Evolutionary conservation across 2,797 vertebrate genomes (phyloP), one percentile per base, ranked within the genome.

Genomic region (Ceyx erithaca): DNA sequence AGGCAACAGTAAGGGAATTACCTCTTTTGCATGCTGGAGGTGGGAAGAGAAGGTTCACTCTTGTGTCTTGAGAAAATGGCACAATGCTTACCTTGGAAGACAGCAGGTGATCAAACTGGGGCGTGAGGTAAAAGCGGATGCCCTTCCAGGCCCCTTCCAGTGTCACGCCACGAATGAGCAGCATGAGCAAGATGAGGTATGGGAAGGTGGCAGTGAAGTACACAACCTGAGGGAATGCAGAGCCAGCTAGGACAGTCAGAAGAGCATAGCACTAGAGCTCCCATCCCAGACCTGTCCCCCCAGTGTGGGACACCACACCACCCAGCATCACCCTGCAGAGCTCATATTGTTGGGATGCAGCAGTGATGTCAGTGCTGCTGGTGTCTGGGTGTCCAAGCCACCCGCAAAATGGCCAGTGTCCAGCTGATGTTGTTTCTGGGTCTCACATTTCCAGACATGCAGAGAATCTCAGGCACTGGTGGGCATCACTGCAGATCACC

Each of bases 171-270:
- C 98, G 98, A 55, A 98, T 92, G 9, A 98, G 95, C 88, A 98
- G 94, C 98, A 98, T 98, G 94, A 98, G 55, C 75, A 98, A 94
- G 93, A 98, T 98, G 96, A 98, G 92, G 87, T 98, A 98, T 0
- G 98, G 98, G 95, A 98, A 98, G 6, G 98, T 98, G 90, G 98
- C 98, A 0, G 98, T 98, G 96, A 98, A 98, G 58, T 98, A 98
- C 40, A 98, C 98, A 1, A 98, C 98, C 98, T 98, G 96, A 0
- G 4, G 70, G 61, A 93, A 37, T 62, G 68, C 70, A 80, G 69
- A 81, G n/a, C 28, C 40, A n/a, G 23, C 72, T 89, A 76, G 58
- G 57, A 79, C 41, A 62, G 45, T 35, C 1, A 5, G 58, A 43
- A 59, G 55, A 68, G 33, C 54, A 35, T 2, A 2, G 31, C 1